Base-by-base conservation (phyloP, 2,113 vertebrate species). In the Hylia prasina region DNA sequence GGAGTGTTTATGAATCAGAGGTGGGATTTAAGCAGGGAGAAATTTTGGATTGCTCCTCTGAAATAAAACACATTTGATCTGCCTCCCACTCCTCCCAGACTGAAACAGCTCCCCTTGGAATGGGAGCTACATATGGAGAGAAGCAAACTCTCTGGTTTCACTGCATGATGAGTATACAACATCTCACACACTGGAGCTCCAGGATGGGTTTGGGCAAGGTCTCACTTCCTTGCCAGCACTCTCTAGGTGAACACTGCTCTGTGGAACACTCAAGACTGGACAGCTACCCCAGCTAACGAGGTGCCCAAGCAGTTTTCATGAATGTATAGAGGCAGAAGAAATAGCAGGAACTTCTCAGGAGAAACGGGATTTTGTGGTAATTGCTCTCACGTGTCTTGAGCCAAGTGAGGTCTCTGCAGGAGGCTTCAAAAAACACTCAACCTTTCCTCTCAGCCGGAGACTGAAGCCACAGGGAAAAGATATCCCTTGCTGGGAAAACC, bases 401-500 rank as follows among this genome's bases (percentile, higher is more conserved):
- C 73, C 73, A 82, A 81, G 54, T 8, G 45, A 93, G 63, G 75
- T 72, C 89, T 53, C 84, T 80, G 81, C 82, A 96, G 82, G 84
- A 93, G 79, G 39, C 42, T 90, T 86, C 27, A 50, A 56, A 82
- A 95, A 94, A 80, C 30, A 86, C 39, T 86, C 66, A 96, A 88
- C 70, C 63, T 37, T 87, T 89, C 82, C 85, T 93, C 89, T 93
- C 78, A 90, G 82, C 82, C 0, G 4, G 90, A 93, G 75, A 83
- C 68, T 0, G 3, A 93, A 96, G 75, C 90, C 91, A 83, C 73
- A 80, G 73, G 82, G 90, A 90, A 77, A 95, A 95, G 87, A 91
- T 22, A 82, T 22, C 78, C 66, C 87, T 85, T 94, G 84, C 82
- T 95, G 94, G 90, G 92, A 95, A 97, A 95, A 94, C 33, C 63